A percentile compares a stretch with the other conserved stretches of the same genome.
These are phyloP conservation scores for Tenebrio molitor DNA, from an alignment of 1,140 invertebrate species.

Conservation along the genomic window DNA sequence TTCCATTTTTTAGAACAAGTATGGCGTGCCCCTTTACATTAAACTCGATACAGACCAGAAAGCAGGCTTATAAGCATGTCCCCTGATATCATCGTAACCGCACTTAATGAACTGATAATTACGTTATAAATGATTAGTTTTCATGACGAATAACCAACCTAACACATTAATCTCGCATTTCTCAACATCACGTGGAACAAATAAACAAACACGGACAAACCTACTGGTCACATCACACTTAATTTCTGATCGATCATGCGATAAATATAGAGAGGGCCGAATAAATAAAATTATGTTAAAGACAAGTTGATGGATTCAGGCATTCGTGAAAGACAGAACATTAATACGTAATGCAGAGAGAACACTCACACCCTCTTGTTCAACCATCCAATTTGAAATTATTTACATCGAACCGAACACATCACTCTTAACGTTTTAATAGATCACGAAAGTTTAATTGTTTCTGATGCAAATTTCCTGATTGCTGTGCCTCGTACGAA, in stretches of 20 bases:
- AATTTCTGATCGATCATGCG: conserved; percentile 16
- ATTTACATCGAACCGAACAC: background rate
- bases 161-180: conserved; percentile 55
- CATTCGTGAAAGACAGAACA: conserved; percentile 32
- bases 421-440: background rate
- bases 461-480: conserved; percentile 26
- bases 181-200: conserved; percentile 28
- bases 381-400: background rate
- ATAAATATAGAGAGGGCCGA: conserved; percentile 4
- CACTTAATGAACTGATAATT: conserved; percentile 55
- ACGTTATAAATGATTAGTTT: conserved; percentile 57
- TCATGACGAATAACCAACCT: conserved; percentile 52
- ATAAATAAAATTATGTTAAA: conserved; percentile 12
- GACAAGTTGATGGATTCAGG: conserved; percentile 25
- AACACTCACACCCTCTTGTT: conserved; percentile 15
- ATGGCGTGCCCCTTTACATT: conserved; percentile 11
- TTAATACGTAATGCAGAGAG: conserved; percentile 19
- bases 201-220: background rate
- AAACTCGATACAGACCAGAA: conserved; percentile 22
- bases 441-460: conserved; percentile 21
- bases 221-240: background rate
- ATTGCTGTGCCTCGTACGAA: conserved; percentile 1
- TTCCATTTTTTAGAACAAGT: too few species aligned
- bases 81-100: conserved; percentile 25
- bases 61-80: conserved; percentile 1